Conservation (phyloP, 2,888 invertebrate species). For the Synergus laeviventris region DNA sequence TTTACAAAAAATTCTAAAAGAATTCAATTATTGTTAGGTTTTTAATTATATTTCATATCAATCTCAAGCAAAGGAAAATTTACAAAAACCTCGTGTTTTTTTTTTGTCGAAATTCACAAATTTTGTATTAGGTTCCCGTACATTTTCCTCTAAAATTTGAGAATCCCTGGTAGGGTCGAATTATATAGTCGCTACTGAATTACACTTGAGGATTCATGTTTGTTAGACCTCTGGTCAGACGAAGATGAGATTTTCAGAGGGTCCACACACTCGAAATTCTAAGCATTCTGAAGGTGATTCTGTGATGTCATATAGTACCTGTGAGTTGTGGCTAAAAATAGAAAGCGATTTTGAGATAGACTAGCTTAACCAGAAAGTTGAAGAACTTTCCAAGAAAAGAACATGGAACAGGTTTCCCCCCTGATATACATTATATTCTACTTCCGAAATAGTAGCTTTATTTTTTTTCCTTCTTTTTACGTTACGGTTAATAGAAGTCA, state of each 20-base stretch:
- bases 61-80: too few relatives aligned
- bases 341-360: background rate
- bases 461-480: background rate
- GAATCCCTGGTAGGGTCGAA: background rate
- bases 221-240: too few relatives aligned
- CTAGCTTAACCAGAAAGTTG: background rate
- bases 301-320: background rate
- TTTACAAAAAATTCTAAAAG: too few relatives aligned
- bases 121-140: background rate
- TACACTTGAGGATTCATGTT: conserved; percentile 5
- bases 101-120: too few relatives aligned
- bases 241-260: background rate
- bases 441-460: conserved; percentile 9
- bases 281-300: background rate
- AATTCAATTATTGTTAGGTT: too few relatives aligned
- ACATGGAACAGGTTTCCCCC: background rate
- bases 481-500: background rate
- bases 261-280: background rate
- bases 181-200: background rate
- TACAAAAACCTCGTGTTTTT: too few relatives aligned
- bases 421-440: background rate
- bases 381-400: background rate
- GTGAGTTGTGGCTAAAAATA: background rate
- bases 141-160: background rate
- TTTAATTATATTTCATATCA: too few relatives aligned